Evolutionary conservation across 2,888 invertebrate species (phyloP), one percentile per base, ranked within the genome.

Genomic region (Euzophera pinguis): DNA sequence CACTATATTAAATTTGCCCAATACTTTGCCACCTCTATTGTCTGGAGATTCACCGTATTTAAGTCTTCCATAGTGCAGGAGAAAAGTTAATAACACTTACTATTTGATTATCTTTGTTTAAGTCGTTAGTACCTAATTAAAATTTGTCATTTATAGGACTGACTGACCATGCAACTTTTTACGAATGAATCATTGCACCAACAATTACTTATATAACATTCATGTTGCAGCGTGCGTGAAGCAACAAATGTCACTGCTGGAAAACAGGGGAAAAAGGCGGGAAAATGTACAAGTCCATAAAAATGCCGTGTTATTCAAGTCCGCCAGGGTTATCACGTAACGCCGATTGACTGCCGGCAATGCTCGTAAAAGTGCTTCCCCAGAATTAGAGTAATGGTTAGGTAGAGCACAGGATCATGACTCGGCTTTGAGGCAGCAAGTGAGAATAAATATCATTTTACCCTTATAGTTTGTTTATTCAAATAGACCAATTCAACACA

Each of bases 351-450:
- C 45, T 45, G 45, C 32, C 14, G 32, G 13, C 12, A 10, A 41
- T 14, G 14, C 45, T 13, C 45, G 27, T 45, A 45, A 45, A 43
- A 45, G 32, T 34, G 45, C 43, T 32, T 32, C 45, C 45, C 45
- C 45, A 14, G 14, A 1, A 3, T 39, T 16, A 39, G 39, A 16
- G 39, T 39, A 16, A 39, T 16, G 39, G 4, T 10, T 9, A 16
- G 1, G 5, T 39, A 39, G 14, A 39, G 39, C 38, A n/a, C 14
- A 13, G 13, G 35, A 13, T 13, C 4, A 13, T 13, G 13, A 2
- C n/a, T n/a, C n/a, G n/a, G n/a, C n/a, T n/a, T 37, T 37, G 35
- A 37, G 3, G n/a, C 5, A 12, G 12, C 9, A 37, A 37, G n/a
- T 5, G 2, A 34, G 34, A 34, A 10, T 34, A 5, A 34, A 22